These are phyloP conservation scores for Cactoblastis cactorum DNA, from an alignment of 2,888 invertebrate species.

Conservation along the genomic window DNA sequence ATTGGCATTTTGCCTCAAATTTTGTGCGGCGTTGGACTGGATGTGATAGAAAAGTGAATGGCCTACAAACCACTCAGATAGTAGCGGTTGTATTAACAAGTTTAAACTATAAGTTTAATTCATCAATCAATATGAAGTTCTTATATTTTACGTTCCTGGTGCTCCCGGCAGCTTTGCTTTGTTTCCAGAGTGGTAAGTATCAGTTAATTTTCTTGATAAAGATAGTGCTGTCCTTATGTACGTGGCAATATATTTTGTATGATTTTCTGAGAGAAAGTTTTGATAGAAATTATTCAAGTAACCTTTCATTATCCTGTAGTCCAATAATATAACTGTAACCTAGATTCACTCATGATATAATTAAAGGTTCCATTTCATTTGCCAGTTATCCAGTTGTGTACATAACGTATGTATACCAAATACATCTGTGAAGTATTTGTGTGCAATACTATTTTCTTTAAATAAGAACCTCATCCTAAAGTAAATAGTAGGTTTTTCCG, in stretches of 20 bases:
- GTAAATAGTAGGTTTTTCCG: too few species aligned
- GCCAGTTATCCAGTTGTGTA: not conserved
- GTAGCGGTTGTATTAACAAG: constrained; percentile 39
- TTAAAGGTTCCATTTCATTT: not conserved
- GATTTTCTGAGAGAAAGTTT: constrained; percentile 50
- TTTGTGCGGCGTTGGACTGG: constrained; percentile 52
- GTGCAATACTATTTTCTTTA: too few species aligned
- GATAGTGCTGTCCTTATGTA: constrained; percentile 39
- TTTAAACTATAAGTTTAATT: constrained; percentile 34
- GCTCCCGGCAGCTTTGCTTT: constrained; percentile 85
- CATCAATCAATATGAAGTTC: constrained; percentile 81
- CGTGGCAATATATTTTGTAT: constrained; percentile 60
- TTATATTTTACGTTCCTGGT: constrained; percentile 82
- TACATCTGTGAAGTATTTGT: too few species aligned
- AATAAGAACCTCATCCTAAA: too few species aligned
- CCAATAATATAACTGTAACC: not conserved
- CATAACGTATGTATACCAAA: not conserved
- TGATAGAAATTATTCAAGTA: constrained; percentile 14
- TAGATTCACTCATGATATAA: not conserved
- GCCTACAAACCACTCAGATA: constrained; percentile 48
- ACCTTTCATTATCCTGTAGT: constrained; percentile 1
- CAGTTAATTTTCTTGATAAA: constrained; percentile 19
- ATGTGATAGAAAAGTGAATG: constrained; percentile 64
- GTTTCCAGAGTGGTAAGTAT: constrained; percentile 86
- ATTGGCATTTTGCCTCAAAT: constrained; percentile 65